Base-by-base conservation (phyloP, 1,140 invertebrate species). In the Microplitis demolitor region DNA sequence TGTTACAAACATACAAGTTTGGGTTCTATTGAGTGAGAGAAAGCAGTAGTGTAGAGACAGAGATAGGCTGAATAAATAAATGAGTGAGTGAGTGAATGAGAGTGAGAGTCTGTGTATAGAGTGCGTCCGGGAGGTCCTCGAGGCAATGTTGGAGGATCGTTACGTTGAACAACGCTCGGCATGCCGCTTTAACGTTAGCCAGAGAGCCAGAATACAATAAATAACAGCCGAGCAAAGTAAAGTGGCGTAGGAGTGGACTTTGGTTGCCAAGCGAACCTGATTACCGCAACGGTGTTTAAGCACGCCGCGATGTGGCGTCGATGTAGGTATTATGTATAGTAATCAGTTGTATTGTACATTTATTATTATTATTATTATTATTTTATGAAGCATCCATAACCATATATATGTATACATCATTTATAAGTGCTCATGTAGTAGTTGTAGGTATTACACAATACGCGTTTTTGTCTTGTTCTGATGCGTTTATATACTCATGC, bases 251-350 rank as follows among this genome's bases (percentile, higher is more conserved):
- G 73, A 72, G 71, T 53, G 75, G 68, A 72, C 67, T 73, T 45
- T 56, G 69, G 74, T 73, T 73, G 72, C 68, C 68, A 73, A 73
- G 71, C 69, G 72, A 67, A 73, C 68, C 69, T 74, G 72, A 74
- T 72, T 72, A 75, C 69, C 69, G 69, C 62, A 60, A 45, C 67
- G 53, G 74, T 67, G 67, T 71, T 73, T 63, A 63, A 73, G 14
- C 66, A 58, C 66, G 62, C 35, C 56, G 63, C 66, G 16, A 53
- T 16, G 53, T 35, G 37, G 31, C 8, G 14, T 58, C 64, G 53
- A 64, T 61, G 63, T 54, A 51, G 33, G 39, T 51, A 69, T 51
- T 45, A 45, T 45, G 39, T 45, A 45, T 45, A 45, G 39, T 45
- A 45, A 45, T 45, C 39, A 45, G 11, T 6, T 45, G 6, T 45